Evolutionary conservation across 2,797 vertebrate genomes (phyloP).

Genomic region (Pipistrellus pipistrellus): DNA sequence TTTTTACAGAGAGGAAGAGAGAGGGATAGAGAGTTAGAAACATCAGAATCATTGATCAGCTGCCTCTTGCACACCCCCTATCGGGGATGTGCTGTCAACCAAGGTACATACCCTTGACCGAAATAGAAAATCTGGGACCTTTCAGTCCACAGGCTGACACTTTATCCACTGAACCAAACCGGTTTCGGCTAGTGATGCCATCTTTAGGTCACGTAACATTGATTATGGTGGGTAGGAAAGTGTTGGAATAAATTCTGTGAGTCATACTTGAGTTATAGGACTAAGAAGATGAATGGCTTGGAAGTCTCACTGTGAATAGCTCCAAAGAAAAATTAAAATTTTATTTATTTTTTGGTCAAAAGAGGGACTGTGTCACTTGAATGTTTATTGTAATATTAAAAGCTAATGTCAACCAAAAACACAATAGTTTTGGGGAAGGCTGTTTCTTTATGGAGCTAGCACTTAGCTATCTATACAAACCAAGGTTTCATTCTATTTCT

Average conservation of each 20-base stretch:
- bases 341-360: constrained; percentile 23
- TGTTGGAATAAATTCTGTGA: not conserved
- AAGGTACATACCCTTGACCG: too few relatives aligned
- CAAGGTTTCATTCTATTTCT: constrained; percentile 26
- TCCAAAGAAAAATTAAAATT: constrained; percentile 49
- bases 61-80: too few relatives aligned
- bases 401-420: not conserved
- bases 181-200: not conserved
- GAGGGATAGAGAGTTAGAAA: too few relatives aligned
- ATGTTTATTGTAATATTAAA: not conserved
- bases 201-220: not conserved
- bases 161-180: too few relatives aligned
- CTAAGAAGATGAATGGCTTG: not conserved
- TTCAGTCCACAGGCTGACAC: too few relatives aligned
- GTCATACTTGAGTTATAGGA: not conserved
- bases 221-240: not conserved
- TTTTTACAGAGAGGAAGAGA: too few relatives aligned
- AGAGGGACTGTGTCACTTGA: not conserved
- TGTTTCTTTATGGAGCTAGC: not conserved
- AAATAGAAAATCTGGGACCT: too few relatives aligned
- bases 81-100: too few relatives aligned
- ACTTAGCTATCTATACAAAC: constrained; percentile 24
- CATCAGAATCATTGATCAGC: too few relatives aligned
- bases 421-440: constrained; percentile 41
- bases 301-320: not conserved